A percentile compares a stretch with the other conserved stretches of the same genome.
phyloP scores from a whole-genome alignment of 2,888 invertebrate genomes.

The Steromphala cineraria region DNA sequence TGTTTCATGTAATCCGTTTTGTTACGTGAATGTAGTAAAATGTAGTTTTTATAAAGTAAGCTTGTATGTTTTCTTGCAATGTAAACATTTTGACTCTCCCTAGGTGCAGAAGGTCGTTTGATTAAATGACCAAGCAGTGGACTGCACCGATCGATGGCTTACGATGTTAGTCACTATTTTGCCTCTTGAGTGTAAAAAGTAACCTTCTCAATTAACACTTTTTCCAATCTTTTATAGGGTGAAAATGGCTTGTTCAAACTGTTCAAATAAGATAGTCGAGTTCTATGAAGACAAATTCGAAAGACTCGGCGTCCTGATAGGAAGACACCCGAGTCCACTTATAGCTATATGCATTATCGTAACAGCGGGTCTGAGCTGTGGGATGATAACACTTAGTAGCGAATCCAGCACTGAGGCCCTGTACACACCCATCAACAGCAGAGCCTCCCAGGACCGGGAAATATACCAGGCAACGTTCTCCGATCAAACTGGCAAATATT shows the following conservation, averaged over 20 bases:
- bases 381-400: slow-evolving; percentile 27
- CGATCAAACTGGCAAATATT: slow-evolving; percentile 32
- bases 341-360: slow-evolving; percentile 13
- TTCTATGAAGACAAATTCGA: background rate
- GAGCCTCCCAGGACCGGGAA: slow-evolving; percentile 41
- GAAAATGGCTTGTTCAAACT: background rate
- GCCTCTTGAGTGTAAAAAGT: too few species aligned
- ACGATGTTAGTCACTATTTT: too few species aligned
- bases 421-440: slow-evolving; percentile 46
- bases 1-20: too few species aligned
- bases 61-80: too few species aligned
- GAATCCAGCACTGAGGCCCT: slow-evolving; percentile 42
- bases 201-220: too few species aligned
- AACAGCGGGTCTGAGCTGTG: slow-evolving; percentile 36
- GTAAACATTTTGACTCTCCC: too few species aligned
- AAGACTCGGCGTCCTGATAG: slow-evolving; percentile 40
- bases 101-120: too few species aligned
- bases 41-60: too few species aligned
- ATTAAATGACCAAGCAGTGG: too few species aligned
- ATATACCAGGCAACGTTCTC: slow-evolving; percentile 28
- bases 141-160: too few species aligned
- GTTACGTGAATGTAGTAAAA: too few species aligned
- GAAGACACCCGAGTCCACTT: slow-evolving; percentile 36
- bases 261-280: background rate
- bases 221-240: too few species aligned